Conservation (phyloP, 2,888 invertebrate genomes). For the Caenorhabditis angaria region DNA sequence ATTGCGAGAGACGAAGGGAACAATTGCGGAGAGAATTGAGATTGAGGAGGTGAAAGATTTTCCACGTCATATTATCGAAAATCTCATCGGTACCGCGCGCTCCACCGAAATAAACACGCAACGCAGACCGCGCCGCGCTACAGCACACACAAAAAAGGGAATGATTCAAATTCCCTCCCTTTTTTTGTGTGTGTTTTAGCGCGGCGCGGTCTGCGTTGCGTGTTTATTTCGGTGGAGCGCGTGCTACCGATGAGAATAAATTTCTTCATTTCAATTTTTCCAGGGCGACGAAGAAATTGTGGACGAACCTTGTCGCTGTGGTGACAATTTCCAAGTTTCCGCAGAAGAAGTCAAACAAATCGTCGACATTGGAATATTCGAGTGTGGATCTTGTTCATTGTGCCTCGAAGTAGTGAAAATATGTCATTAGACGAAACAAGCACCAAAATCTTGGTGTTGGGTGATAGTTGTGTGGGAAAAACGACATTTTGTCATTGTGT, state of each 20-base stretch:
- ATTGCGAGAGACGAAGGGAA: slow-evolving; percentile 58
- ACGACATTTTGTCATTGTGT: slow-evolving; percentile 72
- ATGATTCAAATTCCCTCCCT: too few species aligned
- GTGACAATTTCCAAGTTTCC: slow-evolving; percentile 47
- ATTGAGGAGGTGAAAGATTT: slow-evolving; percentile 19
- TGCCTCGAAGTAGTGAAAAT: slow-evolving; percentile 53
- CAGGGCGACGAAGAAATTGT: slow-evolving; percentile 11
- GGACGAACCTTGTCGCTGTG: slow-evolving; percentile 58
- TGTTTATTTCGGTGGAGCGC: too few species aligned
- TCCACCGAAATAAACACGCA: too few species aligned
- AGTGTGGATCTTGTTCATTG: slow-evolving; percentile 67
- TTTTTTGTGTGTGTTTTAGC: too few species aligned
- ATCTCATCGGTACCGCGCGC: too few species aligned
- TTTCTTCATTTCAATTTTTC: too few species aligned
- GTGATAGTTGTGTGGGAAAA: slow-evolving; percentile 96
- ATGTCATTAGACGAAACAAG: slow-evolving; percentile 34
- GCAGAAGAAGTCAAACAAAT: slow-evolving; percentile 53
- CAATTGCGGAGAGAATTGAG: slow-evolving; percentile 56
- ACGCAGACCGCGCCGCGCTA: too few species aligned
- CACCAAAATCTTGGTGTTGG: slow-evolving; percentile 84
- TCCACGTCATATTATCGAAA: not conserved
- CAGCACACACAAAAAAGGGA: too few species aligned
- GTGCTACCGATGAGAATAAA: too few species aligned
- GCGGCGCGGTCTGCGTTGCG: too few species aligned
- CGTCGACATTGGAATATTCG: slow-evolving; percentile 63